These are phyloP conservation scores for Huso huso DNA, from an alignment of 2,797 vertebrate species.

Conservation along the genomic window DNA sequence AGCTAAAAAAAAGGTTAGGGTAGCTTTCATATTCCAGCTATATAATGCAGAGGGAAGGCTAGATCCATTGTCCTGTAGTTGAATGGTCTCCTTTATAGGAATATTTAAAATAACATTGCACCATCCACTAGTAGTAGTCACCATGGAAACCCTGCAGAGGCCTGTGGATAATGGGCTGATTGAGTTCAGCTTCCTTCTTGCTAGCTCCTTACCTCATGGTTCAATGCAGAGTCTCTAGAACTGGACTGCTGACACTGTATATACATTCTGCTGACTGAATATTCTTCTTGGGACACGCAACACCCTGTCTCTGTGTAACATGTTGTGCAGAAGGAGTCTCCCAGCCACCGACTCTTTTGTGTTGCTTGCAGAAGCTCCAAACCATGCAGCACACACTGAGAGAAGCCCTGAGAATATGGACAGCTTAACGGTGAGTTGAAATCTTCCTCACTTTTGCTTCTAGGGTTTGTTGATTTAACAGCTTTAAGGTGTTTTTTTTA, in stretches of 20 bases:
- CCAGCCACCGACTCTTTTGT: slow-evolving; percentile 59
- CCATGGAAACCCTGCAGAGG: slow-evolving; percentile 61
- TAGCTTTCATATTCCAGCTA: slow-evolving; percentile 1
- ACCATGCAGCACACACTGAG: slow-evolving; percentile 52
- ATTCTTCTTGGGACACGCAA: not conserved
- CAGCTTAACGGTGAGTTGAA: slow-evolving; percentile 72
- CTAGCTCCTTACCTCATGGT: not conserved
- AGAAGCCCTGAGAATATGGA: slow-evolving; percentile 58
- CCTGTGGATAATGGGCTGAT: slow-evolving; percentile 59
- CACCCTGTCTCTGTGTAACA: slow-evolving; percentile 30
- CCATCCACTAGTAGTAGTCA: slow-evolving; percentile 53
- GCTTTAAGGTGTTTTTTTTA: not conserved
- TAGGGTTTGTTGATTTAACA: not conserved
- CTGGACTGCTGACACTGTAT: not conserved
- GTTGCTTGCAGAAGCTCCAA: slow-evolving; percentile 63
- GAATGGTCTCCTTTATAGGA: slow-evolving; percentile 64
- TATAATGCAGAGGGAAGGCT: slow-evolving; percentile 31
- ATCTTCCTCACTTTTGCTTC: slow-evolving; percentile 8
- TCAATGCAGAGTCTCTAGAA: slow-evolving; percentile 25
- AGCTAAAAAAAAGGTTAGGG: slow-evolving; percentile 10
- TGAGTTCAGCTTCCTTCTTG: slow-evolving; percentile 60
- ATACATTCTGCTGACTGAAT: slow-evolving; percentile 1
- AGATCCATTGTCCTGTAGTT: slow-evolving; percentile 52
- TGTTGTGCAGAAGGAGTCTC: slow-evolving; percentile 63
- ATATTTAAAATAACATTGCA: slow-evolving; percentile 64